Conservation (phyloP, 2,113 vertebrate species). For the Hepsetus odoe region DNA sequence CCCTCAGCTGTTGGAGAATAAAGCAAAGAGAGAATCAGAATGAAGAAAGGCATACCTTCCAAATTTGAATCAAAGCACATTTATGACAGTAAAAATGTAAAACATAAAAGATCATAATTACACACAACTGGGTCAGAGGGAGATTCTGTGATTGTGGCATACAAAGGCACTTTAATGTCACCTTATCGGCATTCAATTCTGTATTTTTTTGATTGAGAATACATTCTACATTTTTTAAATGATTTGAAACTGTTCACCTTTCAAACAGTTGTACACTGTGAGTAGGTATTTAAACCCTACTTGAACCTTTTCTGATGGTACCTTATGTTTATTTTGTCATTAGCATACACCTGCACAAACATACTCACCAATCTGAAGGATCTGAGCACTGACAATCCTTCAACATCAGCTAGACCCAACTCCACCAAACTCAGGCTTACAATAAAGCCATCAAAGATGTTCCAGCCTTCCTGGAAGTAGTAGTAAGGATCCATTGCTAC, state of each 20-base stretch:
- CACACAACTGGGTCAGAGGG: too few relatives aligned
- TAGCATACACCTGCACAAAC: background rate
- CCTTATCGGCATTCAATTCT: too few relatives aligned
- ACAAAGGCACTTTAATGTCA: too few relatives aligned
- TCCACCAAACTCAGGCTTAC: conserved; percentile 98
- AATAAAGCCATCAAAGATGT: conserved; percentile 98
- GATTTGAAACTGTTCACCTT: too few relatives aligned
- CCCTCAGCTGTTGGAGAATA: conserved; percentile 83
- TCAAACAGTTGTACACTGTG: background rate
- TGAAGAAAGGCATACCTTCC: background rate
- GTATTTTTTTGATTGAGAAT: too few relatives aligned
- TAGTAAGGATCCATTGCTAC: conserved; percentile 99
- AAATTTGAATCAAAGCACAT: too few relatives aligned
- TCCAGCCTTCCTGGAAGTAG: conserved; percentile 99
- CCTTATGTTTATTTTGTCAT: background rate
- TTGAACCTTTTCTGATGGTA: background rate
- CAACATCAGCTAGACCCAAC: conserved; percentile 88
- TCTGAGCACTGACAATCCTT: conserved; percentile 95
- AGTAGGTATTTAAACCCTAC: background rate
- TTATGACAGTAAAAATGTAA: too few relatives aligned
- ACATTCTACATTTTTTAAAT: too few relatives aligned
- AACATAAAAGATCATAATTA: too few relatives aligned
- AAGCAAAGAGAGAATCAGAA: background rate
- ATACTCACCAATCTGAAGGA: conserved; percentile 95
- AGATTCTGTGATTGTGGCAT: too few relatives aligned